These are phyloP conservation scores for Lutraria rhynchaena DNA, from an alignment of 1,140 invertebrate genomes.

Conservation along the genomic window DNA sequence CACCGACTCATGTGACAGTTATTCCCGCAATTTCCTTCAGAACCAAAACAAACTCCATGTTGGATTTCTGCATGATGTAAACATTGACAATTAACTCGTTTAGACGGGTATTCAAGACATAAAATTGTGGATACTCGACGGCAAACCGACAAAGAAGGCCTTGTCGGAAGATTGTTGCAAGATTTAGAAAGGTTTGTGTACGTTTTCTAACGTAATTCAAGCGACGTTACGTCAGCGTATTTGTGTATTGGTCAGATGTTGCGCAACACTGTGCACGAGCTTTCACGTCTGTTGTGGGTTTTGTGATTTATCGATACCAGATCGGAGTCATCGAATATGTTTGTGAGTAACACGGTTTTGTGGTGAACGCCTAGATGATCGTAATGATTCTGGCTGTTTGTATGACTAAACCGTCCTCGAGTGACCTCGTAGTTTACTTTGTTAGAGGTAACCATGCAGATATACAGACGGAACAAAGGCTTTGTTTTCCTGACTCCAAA, in stretches of 20 bases:
- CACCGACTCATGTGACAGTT: constrained; percentile 53
- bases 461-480: not conserved
- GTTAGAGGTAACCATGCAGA: constrained; percentile 15
- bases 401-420: too few relatives aligned
- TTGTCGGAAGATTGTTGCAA: constrained; percentile 55
- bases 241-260: constrained; percentile 13
- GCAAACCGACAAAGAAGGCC: constrained; percentile 54
- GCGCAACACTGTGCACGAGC: constrained; percentile 11
- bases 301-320: constrained; percentile 1
- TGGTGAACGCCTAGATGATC: not conserved
- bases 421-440: not conserved
- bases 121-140: constrained; percentile 54
- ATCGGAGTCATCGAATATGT: constrained; percentile 4
- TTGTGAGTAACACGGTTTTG: constrained; percentile 11
- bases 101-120: constrained; percentile 9
- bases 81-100: constrained; percentile 29
- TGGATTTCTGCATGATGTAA: constrained; percentile 46
- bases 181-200: constrained; percentile 46
- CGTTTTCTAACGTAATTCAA: not conserved
- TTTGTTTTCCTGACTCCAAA: not conserved
- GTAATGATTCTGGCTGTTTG: not conserved
- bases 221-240: not conserved
- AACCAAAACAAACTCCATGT: constrained; percentile 63
- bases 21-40: constrained; percentile 58
- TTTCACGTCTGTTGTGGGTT: not conserved